Base-by-base conservation (phyloP, 2,888 invertebrate species). In the Watsonalla cultraria region DNA sequence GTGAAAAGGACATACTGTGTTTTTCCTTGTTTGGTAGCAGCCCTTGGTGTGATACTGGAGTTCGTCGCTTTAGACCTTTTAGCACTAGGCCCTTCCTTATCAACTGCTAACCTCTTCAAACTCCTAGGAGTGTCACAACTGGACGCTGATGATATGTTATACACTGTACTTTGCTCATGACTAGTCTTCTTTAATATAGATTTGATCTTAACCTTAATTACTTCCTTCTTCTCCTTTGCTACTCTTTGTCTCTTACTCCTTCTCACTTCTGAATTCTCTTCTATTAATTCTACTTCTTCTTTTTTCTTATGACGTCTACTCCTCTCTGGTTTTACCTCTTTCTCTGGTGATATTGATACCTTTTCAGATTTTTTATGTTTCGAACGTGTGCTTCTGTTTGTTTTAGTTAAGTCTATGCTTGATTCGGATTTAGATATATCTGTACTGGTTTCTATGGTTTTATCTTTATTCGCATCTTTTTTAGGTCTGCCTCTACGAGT, bases 1-100 rank as follows among this genome's bases (percentile, higher is more conserved):
- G 90, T 89, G 52, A 89, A 85, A 45, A 90, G 60, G 0, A 90
- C 84, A 55, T 72, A 61, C 5, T 85, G 86, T 0, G 72, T 78
- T 34, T 72, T 75, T 39, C 59, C 52, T 7, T 57, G 59, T 47
- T 76, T 70, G 2, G 76, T 70, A 0, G 85, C 78, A 5, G 79
- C 64, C 54, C 78, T 71, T 2, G 66, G 66, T 6, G 64, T 55
- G 45, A 59, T 68, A 45, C 53, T 67, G 5, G 65, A 60, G 24
- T 51, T 66, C 0, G 45, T 54, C n/a, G 74, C 64, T 39, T 77
- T 72, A 0, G 72, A 70, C 52, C 79, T 72, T 56, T 86, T 86
- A 6, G 80, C 57, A 52, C 64, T 71, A 1, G 81, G 80, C 5
- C 57, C 65, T 7, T 70, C 69, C 9, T 63, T 56, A 6, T 75